Conservation (phyloP, 2,797 vertebrate genomes). For the Synanceia verrucosa region DNA sequence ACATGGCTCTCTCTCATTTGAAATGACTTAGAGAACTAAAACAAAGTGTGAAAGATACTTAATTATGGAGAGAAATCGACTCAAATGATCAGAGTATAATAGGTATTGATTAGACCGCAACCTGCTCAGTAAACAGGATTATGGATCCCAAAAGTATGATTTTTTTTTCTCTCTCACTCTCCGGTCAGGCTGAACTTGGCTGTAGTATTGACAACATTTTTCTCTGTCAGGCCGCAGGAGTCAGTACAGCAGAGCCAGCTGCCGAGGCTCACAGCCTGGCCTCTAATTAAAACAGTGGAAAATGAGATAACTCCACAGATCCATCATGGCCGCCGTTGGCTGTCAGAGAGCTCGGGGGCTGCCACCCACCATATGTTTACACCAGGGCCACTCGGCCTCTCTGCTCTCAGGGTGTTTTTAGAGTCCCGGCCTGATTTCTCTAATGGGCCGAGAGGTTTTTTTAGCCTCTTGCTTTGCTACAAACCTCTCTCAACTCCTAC, state of each 20-base stretch:
- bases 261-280: constrained; percentile 92
- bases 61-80: constrained; percentile 60
- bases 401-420: constrained; percentile 83
- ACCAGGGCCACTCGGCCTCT: constrained; percentile 85
- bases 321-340: constrained; percentile 93
- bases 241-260: constrained; percentile 95
- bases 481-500: constrained; percentile 54
- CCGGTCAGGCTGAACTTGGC: constrained; percentile 92
- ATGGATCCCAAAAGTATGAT: constrained; percentile 80
- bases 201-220: constrained; percentile 87
- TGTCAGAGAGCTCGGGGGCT: constrained; percentile 88
- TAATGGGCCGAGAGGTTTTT: constrained; percentile 84
- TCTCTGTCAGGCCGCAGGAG: constrained; percentile 95
- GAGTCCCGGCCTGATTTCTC: constrained; percentile 86
- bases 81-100: constrained; percentile 71
- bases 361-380: constrained; percentile 96
- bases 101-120: constrained; percentile 77
- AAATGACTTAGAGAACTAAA: constrained; percentile 73
- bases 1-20: constrained; percentile 74
- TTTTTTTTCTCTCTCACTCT: constrained; percentile 64
- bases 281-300: constrained; percentile 99
- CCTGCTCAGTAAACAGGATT: constrained; percentile 83
- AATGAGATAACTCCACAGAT: constrained; percentile 99
- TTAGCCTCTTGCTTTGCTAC: constrained; percentile 72
- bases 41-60: constrained; percentile 66